Percentiles rank a stretch among this genome's conserved stretches.
Conservation (phyloP, 2,888 invertebrate species). For the Chesias legatella region DNA sequence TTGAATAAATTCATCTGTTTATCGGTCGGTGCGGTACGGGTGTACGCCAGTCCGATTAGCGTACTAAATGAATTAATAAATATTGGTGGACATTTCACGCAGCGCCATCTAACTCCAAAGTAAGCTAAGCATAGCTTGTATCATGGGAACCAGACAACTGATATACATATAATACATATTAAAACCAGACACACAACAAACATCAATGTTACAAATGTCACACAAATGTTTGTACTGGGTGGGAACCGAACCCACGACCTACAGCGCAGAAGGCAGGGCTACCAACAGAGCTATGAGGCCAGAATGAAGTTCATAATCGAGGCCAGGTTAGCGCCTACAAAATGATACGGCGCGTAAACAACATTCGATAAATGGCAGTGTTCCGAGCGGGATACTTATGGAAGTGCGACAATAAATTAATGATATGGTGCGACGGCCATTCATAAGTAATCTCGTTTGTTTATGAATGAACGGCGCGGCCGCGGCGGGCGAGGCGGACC, state of each 20-base stretch:
- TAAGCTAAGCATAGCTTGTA: no score
- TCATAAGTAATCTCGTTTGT: constrained; percentile 69
- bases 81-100: no score
- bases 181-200: no score
- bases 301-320: constrained; percentile 68
- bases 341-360: constrained; percentile 53
- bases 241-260: no score
- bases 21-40: constrained; percentile 29
- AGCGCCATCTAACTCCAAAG: no score
- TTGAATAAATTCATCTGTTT: constrained; percentile 49
- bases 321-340: constrained; percentile 55
- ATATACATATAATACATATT: no score
- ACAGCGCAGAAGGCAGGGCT: no score
- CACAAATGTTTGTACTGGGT: no score
- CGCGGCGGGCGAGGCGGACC: constrained; percentile 42
- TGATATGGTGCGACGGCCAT: constrained; percentile 60
- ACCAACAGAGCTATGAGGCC: no score
- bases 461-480: constrained; percentile 72
- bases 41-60: constrained; percentile 38
- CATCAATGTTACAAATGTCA: no score
- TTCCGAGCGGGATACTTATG: constrained; percentile 63
- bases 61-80: no score
- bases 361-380: constrained; percentile 70
- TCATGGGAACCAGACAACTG: no score
- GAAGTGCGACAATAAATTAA: constrained; percentile 66